Evolutionary conservation across 2,113 vertebrate species (phyloP).

Genomic region (Myanophis thanlyinensis): DNA sequence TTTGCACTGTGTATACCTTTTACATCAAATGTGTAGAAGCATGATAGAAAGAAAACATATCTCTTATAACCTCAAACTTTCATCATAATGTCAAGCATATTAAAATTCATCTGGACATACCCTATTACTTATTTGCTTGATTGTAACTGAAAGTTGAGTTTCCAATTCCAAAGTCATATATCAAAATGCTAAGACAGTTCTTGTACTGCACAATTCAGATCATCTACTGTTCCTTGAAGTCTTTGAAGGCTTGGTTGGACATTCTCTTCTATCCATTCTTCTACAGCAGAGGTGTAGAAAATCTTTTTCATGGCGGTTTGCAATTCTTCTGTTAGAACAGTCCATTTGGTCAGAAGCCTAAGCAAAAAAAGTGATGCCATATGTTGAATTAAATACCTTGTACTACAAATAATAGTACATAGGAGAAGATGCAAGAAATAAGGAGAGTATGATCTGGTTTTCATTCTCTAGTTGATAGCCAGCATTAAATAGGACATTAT

Average conservation of each 20-base stretch:
- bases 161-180: background rate
- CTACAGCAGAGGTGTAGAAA: constrained; percentile 75
- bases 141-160: background rate
- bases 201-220: constrained; percentile 66
- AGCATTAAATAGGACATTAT: background rate
- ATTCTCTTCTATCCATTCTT: constrained; percentile 93
- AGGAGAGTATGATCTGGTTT: background rate
- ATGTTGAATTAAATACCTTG: background rate
- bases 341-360: constrained; percentile 80
- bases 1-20: background rate
- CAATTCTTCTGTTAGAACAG: constrained; percentile 70
- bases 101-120: background rate
- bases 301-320: constrained; percentile 75
- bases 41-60: background rate
- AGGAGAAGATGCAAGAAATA: background rate
- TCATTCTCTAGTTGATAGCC: background rate
- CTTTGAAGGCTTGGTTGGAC: constrained; percentile 73
- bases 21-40: background rate
- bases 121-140: background rate
- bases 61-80: background rate
- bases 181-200: constrained; percentile 32
- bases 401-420: background rate
- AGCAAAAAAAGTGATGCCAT: background rate
- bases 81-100: background rate
- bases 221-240: constrained; percentile 76